A percentile compares a stretch with the other conserved stretches of the same genome.
Conservation (phyloP, 1,140 invertebrate genomes). For the Hyphantria cunea region DNA sequence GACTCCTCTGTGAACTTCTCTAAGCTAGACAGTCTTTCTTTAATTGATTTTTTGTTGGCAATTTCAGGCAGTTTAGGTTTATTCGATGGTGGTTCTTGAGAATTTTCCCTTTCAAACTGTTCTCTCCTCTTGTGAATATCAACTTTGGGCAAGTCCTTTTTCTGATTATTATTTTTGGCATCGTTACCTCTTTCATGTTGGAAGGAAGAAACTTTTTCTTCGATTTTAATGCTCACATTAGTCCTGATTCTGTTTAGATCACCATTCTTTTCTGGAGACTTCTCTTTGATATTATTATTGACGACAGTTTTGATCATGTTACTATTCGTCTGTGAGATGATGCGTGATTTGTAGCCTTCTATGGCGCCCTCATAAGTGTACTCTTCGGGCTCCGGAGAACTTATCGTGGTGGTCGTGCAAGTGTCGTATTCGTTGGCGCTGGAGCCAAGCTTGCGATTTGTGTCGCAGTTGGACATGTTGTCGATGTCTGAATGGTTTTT, state of each 20-base stretch:
- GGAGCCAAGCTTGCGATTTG: slow-evolving; percentile 75
- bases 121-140: slow-evolving; percentile 91
- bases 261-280: slow-evolving; percentile 74
- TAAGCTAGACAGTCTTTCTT: slow-evolving; percentile 86
- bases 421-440: slow-evolving; percentile 84
- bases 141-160: slow-evolving; percentile 87
- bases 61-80: slow-evolving; percentile 83
- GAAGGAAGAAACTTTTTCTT: slow-evolving; percentile 80
- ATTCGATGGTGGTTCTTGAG: slow-evolving; percentile 73
- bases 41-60: slow-evolving; percentile 85
- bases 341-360: slow-evolving; percentile 90
- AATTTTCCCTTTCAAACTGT: slow-evolving; percentile 88
- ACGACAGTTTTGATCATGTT: slow-evolving; percentile 71
- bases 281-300: slow-evolving; percentile 70
- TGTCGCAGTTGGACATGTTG: slow-evolving; percentile 77
- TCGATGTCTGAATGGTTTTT: slow-evolving; percentile 85
- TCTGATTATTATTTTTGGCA: slow-evolving; percentile 72
- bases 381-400: slow-evolving; percentile 86
- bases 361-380: slow-evolving; percentile 94
- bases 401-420: slow-evolving; percentile 83
- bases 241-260: slow-evolving; percentile 76
- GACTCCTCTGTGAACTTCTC: slow-evolving; percentile 82
- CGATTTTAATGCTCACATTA: slow-evolving; percentile 78
- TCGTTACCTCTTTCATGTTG: slow-evolving; percentile 74
- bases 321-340: slow-evolving; percentile 80